Base-by-base conservation (phyloP, 2,113 vertebrate species). In the Oenanthe melanoleuca region DNA sequence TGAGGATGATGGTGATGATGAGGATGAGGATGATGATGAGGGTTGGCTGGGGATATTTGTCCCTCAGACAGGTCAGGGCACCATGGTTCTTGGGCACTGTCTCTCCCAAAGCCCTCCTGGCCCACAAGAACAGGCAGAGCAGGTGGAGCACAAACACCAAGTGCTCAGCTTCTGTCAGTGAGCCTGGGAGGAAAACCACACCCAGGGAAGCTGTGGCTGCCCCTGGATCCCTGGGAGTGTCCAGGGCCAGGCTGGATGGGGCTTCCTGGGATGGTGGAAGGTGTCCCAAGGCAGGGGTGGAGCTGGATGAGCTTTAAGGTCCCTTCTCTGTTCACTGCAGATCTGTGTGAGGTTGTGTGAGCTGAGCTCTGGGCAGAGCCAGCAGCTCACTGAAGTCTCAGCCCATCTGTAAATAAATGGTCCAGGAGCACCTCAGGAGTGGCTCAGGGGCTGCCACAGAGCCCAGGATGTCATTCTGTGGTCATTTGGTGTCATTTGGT, bases 121-220 rank as follows among this genome's bases (percentile, higher is more conserved):
- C 33, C 45, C 65, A 5, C 28, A 34, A 11, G 85, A 37, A 13
- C 5, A 23, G 67, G 57, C 50, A 72, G 70, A 40, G 18, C 9
- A 49, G 22, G 8, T 0, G 5, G 12, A 23, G 38, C 12, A 29
- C 47, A 57, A 72, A 61, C 6, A 55, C 3, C 25, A 24, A 24
- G 3, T 1, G 0, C 26, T 25, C 5, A 3, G n/a, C 23, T 60
- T 15, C 25, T 20, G 21, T 1, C 24, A 25, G 7, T 26, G 38
- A 84, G 23, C 31, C 78, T 47, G 42, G 53, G 67, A 33, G 47
- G 53, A 61, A 72, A 72, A 59, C 13, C 11, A 7, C 0, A 28
- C 25, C 49, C 66, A 21, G 69, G 13, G 44, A 25, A 67, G 24
- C 33, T 45, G 60, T n/a, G 60, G 22, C 19, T 66, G 26, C 33